These are phyloP conservation scores for Genyomyrus donnyi DNA, from an alignment of 2,113 vertebrate genomes.

Conservation along the genomic window DNA sequence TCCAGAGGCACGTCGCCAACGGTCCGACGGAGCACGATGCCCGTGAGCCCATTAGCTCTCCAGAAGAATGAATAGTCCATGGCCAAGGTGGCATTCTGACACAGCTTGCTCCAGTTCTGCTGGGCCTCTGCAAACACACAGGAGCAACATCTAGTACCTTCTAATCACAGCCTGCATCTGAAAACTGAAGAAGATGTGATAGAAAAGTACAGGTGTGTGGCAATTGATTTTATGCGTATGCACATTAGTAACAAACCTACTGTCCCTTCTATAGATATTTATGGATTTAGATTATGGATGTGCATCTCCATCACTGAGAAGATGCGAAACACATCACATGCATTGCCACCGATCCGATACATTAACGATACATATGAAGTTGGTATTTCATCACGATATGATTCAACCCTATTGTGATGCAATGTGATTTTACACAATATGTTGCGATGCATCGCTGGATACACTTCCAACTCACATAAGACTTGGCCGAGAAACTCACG, in stretches of 20 bases:
- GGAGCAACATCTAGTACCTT: too few species aligned
- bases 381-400: not conserved
- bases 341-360: not conserved
- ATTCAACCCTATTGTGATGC: not conserved
- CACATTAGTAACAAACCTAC: not conserved
- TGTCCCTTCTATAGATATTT: not conserved
- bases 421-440: not conserved
- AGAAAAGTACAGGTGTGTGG: not conserved
- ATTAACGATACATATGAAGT: not conserved
- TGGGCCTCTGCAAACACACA: slow-evolving; percentile 10
- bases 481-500: not conserved
- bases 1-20: slow-evolving; percentile 49
- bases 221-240: not conserved
- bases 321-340: not conserved
- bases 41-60: slow-evolving; percentile 64
- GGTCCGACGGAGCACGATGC: slow-evolving; percentile 57
- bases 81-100: slow-evolving; percentile 66
- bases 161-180: not conserved
- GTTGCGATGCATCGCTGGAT: not conserved
- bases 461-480: not conserved
- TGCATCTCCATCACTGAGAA: not conserved
- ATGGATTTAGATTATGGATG: not conserved
- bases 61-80: slow-evolving; percentile 75
- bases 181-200: not conserved
- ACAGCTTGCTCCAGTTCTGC: slow-evolving; percentile 32